Conservation (phyloP, 2,113 vertebrate species). For the Salvator merianae region DNA sequence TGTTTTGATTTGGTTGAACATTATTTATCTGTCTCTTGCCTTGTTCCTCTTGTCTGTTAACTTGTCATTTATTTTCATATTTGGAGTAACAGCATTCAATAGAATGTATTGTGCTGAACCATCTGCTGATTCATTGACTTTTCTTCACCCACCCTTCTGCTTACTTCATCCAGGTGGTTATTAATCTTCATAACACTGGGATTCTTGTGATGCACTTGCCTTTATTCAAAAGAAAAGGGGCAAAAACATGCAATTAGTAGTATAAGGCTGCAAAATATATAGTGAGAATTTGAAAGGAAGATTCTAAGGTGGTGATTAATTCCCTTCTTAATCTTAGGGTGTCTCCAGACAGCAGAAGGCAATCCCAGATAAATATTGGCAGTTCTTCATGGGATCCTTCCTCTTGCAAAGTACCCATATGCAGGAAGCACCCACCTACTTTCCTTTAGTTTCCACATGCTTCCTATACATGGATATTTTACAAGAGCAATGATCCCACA, state of each 20-base stretch:
- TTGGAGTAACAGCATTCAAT: slow-evolving; percentile 25
- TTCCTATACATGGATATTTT: too few species aligned
- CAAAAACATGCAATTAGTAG: neutral
- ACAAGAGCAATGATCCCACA: too few species aligned
- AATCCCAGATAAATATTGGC: too few species aligned
- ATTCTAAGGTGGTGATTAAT: neutral
- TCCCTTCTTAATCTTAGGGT: neutral
- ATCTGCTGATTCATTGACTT: neutral
- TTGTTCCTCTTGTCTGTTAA: slow-evolving; percentile 46
- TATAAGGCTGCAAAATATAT: neutral
- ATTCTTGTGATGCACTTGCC: neutral
- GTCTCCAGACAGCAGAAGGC: too few species aligned
- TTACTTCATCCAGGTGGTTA: neutral
- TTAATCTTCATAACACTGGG: neutral
- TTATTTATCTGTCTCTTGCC: slow-evolving; percentile 52
- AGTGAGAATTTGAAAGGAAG: neutral
- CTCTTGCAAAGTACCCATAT: too few species aligned
- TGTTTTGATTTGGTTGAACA: slow-evolving; percentile 61
- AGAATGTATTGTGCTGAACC: slow-evolving; percentile 39
- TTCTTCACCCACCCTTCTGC: neutral
- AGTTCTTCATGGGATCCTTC: too few species aligned
- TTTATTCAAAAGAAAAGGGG: neutral
- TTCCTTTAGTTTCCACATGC: too few species aligned
- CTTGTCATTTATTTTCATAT: slow-evolving; percentile 18
- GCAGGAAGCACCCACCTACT: too few species aligned